A percentile compares a stretch with the other conserved stretches of the same genome.
Conservation (phyloP, 2,797 vertebrate genomes). For the Lycodopsis pacificus region DNA sequence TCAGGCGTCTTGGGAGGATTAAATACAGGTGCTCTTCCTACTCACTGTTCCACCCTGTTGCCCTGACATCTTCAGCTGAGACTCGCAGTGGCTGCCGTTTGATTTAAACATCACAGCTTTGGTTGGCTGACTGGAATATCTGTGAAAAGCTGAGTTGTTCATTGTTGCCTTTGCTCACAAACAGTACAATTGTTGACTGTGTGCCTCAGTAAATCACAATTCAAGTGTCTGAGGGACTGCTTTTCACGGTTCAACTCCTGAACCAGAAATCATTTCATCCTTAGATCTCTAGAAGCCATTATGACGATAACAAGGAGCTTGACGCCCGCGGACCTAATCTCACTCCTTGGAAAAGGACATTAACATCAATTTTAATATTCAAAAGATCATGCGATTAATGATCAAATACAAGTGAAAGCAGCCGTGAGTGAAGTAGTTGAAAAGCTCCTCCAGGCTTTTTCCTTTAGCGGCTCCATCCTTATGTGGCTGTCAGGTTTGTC, state of each 20-base stretch:
- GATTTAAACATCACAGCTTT: conserved; percentile 13
- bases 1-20: background rate
- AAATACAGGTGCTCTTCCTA: background rate
- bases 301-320: conserved; percentile 12
- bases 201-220: background rate
- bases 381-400: conserved; percentile 27
- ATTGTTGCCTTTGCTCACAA: conserved; percentile 18
- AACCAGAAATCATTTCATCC: conserved; percentile 14
- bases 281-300: conserved; percentile 3
- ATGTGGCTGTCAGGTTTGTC: conserved; percentile 29
- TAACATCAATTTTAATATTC: conserved; percentile 24
- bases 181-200: background rate
- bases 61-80: background rate
- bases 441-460: conserved; percentile 21
- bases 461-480: background rate
- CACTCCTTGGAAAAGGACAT: conserved; percentile 21
- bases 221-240: conserved; percentile 20
- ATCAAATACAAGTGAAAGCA: conserved; percentile 33
- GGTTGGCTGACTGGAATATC: background rate
- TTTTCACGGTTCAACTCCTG: conserved; percentile 31
- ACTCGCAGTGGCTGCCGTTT: conserved; percentile 2
- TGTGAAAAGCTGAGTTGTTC: conserved; percentile 21
- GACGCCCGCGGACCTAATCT: conserved; percentile 8
- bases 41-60: background rate
- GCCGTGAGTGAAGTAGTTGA: conserved; percentile 21